Evolutionary conservation across 2,797 vertebrate genomes (phyloP).

Genomic region (Geotrypetes seraphini): DNA sequence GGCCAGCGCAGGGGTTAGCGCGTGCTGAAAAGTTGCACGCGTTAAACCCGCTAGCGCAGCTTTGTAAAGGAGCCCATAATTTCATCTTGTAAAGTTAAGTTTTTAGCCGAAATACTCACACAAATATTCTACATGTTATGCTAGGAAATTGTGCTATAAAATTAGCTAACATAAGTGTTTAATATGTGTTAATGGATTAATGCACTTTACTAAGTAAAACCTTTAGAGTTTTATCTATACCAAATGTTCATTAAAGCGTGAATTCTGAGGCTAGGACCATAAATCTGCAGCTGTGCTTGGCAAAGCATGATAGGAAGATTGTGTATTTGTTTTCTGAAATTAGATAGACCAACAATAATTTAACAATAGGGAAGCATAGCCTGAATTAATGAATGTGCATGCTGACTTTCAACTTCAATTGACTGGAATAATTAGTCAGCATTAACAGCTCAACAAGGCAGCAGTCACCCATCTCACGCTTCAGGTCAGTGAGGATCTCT

Average conservation of each 20-base stretch:
- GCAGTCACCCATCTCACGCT: slow-evolving; percentile 17
- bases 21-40: no score
- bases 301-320: slow-evolving; percentile 14
- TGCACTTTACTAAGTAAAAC: no score
- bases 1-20: no score
- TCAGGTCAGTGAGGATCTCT: slow-evolving; percentile 19
- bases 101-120: no score
- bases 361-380: slow-evolving; percentile 22
- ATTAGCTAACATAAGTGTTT: no score
- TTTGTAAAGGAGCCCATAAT: no score
- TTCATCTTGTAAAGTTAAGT: no score
- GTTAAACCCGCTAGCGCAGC: no score
- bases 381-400: slow-evolving; percentile 29
- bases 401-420: slow-evolving; percentile 37
- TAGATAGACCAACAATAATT: slow-evolving; percentile 13
- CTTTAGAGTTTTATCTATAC: not conserved
- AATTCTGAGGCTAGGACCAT: slow-evolving; percentile 5
- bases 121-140: no score
- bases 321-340: slow-evolving; percentile 18
- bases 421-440: slow-evolving; percentile 30
- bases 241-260: slow-evolving; percentile 1
- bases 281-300: slow-evolving; percentile 17
- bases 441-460: slow-evolving; percentile 32
- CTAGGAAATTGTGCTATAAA: no score
- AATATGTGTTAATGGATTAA: no score